phyloP scores from a whole-genome alignment of 2,113 vertebrate genomes.

The Ptilonorhynchus violaceus region DNA sequence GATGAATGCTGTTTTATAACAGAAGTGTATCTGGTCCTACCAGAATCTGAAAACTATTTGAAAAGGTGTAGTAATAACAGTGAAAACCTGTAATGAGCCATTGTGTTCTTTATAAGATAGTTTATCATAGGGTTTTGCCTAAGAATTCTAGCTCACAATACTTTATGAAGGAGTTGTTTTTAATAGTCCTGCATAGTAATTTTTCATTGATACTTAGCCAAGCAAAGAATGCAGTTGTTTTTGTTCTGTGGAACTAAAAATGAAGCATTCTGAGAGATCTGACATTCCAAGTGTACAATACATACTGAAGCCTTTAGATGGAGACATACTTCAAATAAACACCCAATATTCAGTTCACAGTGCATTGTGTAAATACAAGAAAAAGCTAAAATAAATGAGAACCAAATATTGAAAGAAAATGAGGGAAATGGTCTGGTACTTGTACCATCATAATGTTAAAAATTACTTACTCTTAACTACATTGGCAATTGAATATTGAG shows the following conservation, averaged over 20 bases:
- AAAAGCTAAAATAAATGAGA: conserved; percentile 22
- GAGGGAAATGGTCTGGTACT: neutral
- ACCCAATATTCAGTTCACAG: neutral
- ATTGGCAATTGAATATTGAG: conserved; percentile 36
- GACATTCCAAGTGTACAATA: conserved; percentile 30
- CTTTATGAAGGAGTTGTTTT: neutral
- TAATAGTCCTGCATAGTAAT: neutral
- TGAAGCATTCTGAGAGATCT: neutral
- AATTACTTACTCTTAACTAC: conserved; percentile 41
- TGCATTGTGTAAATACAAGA: conserved; percentile 43
- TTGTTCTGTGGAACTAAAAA: neutral
- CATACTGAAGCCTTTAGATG: conserved; percentile 85
- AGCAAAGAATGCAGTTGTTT: neutral
- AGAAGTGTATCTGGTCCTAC: neutral
- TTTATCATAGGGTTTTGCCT: neutral
- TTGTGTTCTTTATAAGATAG: neutral
- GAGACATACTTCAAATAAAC: conserved; percentile 89
- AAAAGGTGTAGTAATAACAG: neutral
- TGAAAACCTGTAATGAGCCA: neutral
- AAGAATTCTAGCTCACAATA: neutral
- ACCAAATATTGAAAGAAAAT: conserved; percentile 37
- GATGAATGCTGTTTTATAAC: neutral
- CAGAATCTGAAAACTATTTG: neutral
- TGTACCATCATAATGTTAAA: conserved; percentile 13
- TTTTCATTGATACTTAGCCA: neutral